Conservation (phyloP, 2,797 vertebrate species). For the Neoniphon sammara region DNA sequence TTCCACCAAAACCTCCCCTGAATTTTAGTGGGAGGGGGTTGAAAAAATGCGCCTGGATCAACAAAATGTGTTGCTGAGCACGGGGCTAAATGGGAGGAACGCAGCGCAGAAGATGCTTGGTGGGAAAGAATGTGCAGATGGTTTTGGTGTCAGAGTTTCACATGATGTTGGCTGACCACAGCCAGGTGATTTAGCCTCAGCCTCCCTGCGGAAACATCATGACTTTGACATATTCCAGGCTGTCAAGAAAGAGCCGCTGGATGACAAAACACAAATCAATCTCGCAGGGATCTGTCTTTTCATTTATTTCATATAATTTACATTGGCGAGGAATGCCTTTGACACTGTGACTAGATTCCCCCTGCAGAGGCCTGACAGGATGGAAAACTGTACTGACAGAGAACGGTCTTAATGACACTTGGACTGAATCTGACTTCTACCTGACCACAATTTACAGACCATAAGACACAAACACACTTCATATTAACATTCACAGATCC, state of each 20-base stretch:
- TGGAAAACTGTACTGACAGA: constrained; percentile 17
- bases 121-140: constrained; percentile 21
- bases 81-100: not conserved
- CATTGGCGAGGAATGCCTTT: constrained; percentile 40
- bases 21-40: constrained; percentile 21
- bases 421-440: constrained; percentile 14
- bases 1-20: constrained; percentile 24
- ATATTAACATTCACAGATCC: constrained; percentile 33
- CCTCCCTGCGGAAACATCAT: constrained; percentile 3
- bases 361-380: constrained; percentile 8
- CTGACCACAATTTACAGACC: constrained; percentile 11
- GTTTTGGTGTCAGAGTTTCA: constrained; percentile 3
- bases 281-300: not conserved
- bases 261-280: constrained; percentile 8
- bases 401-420: constrained; percentile 4
- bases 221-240: not conserved
- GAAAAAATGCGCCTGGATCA: constrained; percentile 66
- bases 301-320: constrained; percentile 50
- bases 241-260: not conserved
- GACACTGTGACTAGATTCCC: constrained; percentile 36
- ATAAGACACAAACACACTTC: constrained; percentile 39
- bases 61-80: constrained; percentile 37
- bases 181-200: constrained; percentile 28
- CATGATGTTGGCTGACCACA: not conserved
- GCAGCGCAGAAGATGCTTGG: not conserved